Evolutionary conservation across 2,888 invertebrate genomes (phyloP), one percentile per base, ranked within the genome.

Genomic region (Chaitophorus viminalis): DNA sequence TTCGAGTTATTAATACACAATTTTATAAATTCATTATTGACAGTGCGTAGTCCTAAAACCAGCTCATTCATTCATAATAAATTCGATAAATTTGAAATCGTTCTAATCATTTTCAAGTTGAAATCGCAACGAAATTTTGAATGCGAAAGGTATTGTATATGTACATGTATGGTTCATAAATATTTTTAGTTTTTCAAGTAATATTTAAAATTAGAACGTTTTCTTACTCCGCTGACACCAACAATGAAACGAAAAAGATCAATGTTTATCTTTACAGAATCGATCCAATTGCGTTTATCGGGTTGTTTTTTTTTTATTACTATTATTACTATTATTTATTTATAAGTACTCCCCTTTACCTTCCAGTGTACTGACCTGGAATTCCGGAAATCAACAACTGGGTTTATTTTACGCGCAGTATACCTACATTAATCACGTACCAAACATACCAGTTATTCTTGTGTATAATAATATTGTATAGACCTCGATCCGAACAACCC

Each of bases 351-450:
- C 52, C 52, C 77, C 77, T 77, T 77, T 52, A 52, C 52, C 77
- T 77, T 77, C 77, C 77, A 77, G 52, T 46, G 77, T 77, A 77
- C 29, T 77, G 77, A 77, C 29, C 77, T 52, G 77, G 75, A 75
- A 75, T 75, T 31, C 75, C 75, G 75, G 77, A 77, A 77, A 77
- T 77, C 77, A 52, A 77, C 39, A 77, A 77, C 29, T 77, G 25
- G n/a, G 75, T 75, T 36, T 75, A 39, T 70, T 31, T 70, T 1
- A 70, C 29, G 29, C 31, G 70, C 14, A 17, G 29, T 70, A 31
- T 70, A 70, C 70, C 70, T 31, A 75, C 83, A 84, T 84, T 75
- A 84, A 84, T 84, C 83, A 84, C 75, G 25, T 65, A 31, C 65
- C 74, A n/a, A 25, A 54, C 54, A 36, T 21, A 74, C 11, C 3